Conservation (phyloP, 2,113 vertebrate genomes). For the Aythya baeri region DNA sequence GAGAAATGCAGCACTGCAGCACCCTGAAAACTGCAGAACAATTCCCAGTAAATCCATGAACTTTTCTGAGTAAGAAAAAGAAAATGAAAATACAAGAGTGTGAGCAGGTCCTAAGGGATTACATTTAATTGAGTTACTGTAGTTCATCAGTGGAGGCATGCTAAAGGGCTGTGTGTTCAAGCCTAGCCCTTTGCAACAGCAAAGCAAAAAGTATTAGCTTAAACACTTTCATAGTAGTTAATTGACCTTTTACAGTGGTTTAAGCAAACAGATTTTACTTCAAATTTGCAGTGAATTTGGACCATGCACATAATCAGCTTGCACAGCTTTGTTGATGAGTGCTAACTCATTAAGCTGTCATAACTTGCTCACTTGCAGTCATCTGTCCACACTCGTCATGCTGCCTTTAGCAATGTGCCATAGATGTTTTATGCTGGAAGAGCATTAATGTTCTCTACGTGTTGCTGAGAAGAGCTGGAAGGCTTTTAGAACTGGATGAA, state of each 20-base stretch:
- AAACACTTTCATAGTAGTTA: constrained; percentile 1
- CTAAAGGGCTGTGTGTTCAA: neutral
- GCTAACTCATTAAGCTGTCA: constrained; percentile 29
- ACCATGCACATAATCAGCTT: constrained; percentile 8
- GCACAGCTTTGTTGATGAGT: constrained; percentile 6
- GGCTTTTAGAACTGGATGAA: neutral
- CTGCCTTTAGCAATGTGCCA: constrained; percentile 11
- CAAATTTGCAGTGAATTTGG: constrained; percentile 43
- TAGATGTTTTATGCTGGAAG: neutral
- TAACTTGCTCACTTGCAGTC: constrained; percentile 20
- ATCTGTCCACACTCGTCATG: neutral
- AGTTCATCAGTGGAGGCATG: neutral
- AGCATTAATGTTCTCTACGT: neutral
- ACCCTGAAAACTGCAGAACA: neutral
- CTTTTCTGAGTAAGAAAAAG: neutral
- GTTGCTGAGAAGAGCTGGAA: constrained; percentile 27
- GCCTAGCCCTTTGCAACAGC: neutral
- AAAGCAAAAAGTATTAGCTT: neutral
- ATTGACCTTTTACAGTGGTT: constrained; percentile 51
- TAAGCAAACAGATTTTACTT: constrained; percentile 52
- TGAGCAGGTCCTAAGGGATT: neutral
- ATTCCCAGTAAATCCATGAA: neutral
- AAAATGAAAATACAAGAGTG: neutral
- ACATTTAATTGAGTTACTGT: neutral
- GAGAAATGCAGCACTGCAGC: neutral